phyloP scores from a whole-genome alignment of 2,797 vertebrate species.

The Lepidocolaptes lacrymiger region DNA sequence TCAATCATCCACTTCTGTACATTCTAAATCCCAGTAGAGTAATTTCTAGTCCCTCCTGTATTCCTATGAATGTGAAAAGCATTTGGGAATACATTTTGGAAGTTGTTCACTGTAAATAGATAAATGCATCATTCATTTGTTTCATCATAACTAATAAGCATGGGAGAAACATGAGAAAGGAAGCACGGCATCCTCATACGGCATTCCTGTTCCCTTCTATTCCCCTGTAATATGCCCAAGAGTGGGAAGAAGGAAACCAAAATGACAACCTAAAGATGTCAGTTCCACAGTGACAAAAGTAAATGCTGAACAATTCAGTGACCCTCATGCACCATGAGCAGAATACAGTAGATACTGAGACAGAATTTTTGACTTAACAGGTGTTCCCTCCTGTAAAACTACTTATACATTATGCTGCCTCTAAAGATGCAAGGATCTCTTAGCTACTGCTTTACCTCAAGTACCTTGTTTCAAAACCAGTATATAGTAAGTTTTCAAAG shows the following conservation, averaged over 20 bases:
- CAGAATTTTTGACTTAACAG: background rate
- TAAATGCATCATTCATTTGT: background rate
- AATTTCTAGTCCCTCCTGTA: background rate
- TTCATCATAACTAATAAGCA: background rate
- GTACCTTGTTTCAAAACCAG: background rate
- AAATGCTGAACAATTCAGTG: background rate
- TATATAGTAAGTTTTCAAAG: background rate
- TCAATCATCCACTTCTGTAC: background rate
- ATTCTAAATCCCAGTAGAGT: background rate
- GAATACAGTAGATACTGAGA: background rate
- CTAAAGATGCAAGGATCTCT: background rate
- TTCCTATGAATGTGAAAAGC: background rate
- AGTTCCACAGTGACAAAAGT: background rate
- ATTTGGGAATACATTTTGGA: background rate
- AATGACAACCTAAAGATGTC: background rate
- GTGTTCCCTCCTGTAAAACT: background rate
- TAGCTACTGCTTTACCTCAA: background rate
- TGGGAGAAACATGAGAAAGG: background rate
- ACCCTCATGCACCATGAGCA: background rate
- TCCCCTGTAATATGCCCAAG: background rate
- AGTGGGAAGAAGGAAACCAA: background rate
- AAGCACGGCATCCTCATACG: background rate
- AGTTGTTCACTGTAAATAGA: background rate
- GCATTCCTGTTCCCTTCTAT: background rate
- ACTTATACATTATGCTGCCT: background rate